Evolutionary conservation across 1,140 invertebrate species (phyloP).

Genomic region (Drosophila subpulchrella): DNA sequence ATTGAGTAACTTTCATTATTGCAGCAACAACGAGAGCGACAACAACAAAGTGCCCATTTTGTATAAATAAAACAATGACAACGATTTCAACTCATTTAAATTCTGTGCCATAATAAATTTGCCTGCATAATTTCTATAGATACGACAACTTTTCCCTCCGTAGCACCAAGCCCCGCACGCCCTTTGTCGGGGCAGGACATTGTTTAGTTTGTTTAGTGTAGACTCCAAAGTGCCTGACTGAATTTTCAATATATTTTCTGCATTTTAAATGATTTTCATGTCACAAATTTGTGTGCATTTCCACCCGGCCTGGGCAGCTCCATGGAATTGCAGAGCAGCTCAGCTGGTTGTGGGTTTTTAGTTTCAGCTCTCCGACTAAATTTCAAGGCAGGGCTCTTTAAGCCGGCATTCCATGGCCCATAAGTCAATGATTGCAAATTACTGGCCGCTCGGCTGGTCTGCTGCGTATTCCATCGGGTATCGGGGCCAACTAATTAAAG

Average conservation of each 20-base stretch:
- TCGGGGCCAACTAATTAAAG: constrained; percentile 73
- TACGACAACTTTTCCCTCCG: constrained; percentile 16
- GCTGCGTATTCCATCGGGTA: constrained; percentile 24
- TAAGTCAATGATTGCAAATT: constrained; percentile 52
- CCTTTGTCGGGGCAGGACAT: constrained; percentile 7
- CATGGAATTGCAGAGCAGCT: not conserved
- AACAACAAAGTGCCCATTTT: constrained; percentile 73
- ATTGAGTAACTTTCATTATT: constrained; percentile 82
- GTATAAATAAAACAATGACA: constrained; percentile 79
- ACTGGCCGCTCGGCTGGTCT: constrained; percentile 28
- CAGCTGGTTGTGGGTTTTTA: constrained; percentile 10
- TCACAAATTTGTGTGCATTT: constrained; percentile 40
- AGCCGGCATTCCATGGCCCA: constrained; percentile 13
- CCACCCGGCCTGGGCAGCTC: not conserved
- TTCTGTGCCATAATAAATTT: constrained; percentile 79
- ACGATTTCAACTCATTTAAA: constrained; percentile 82
- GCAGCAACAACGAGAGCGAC: constrained; percentile 48
- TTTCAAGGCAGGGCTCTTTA: constrained; percentile 2
- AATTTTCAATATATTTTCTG: constrained; percentile 61
- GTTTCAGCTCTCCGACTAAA: constrained; percentile 7
- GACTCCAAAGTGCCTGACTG: constrained; percentile 45
- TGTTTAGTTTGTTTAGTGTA: constrained; percentile 56
- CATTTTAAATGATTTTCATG: constrained; percentile 63
- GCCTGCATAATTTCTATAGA: constrained; percentile 79
- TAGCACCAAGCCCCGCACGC: constrained; percentile 3